A percentile compares a stretch with the other conserved stretches of the same genome.
Conservation (phyloP, 2,888 invertebrate genomes). For the Lampropteryx suffumata region DNA sequence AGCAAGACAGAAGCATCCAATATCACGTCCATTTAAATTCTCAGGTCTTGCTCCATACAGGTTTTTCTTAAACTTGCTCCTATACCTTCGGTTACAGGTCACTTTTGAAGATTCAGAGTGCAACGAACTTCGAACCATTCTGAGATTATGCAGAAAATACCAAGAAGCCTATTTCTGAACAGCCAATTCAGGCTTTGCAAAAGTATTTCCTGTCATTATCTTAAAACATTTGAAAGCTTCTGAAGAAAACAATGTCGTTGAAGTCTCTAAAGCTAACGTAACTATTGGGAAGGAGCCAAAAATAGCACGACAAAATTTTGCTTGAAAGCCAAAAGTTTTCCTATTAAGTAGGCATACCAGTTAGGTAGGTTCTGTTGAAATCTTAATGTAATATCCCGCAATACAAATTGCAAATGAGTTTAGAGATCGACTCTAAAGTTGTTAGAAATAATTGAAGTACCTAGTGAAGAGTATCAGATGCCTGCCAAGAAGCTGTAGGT, state of each 20-base stretch:
- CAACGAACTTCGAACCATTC: slow-evolving; percentile 52
- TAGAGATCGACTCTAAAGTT: slow-evolving; percentile 21
- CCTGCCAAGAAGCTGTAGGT: no score
- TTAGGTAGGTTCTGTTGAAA: no score
- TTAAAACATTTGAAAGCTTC: slow-evolving; percentile 62
- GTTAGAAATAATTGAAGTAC: slow-evolving; percentile 39
- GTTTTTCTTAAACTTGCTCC: slow-evolving; percentile 10
- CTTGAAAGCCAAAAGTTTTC: slow-evolving; percentile 8
- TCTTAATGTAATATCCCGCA: slow-evolving; percentile 5
- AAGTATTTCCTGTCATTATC: slow-evolving; percentile 58
- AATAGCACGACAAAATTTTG: slow-evolving; percentile 24
- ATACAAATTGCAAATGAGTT: background rate
- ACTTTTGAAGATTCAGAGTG: slow-evolving; percentile 33
- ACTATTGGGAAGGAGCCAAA: slow-evolving; percentile 27
- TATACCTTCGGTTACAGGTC: slow-evolving; percentile 30
- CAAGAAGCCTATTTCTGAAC: slow-evolving; percentile 30
- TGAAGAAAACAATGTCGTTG: slow-evolving; percentile 62
- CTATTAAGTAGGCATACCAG: no score
- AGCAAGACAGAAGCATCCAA: slow-evolving; percentile 14
- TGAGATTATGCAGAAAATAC: slow-evolving; percentile 57
- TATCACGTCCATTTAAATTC: slow-evolving; percentile 2
- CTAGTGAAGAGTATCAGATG: no score
- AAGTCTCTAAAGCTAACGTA: slow-evolving; percentile 35
- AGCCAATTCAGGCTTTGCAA: slow-evolving; percentile 21
- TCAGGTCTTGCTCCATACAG: slow-evolving; percentile 15